These are phyloP conservation scores for Platorchestia sp. DNA, from an alignment of 1,140 invertebrate species.

Conservation along the genomic window DNA sequence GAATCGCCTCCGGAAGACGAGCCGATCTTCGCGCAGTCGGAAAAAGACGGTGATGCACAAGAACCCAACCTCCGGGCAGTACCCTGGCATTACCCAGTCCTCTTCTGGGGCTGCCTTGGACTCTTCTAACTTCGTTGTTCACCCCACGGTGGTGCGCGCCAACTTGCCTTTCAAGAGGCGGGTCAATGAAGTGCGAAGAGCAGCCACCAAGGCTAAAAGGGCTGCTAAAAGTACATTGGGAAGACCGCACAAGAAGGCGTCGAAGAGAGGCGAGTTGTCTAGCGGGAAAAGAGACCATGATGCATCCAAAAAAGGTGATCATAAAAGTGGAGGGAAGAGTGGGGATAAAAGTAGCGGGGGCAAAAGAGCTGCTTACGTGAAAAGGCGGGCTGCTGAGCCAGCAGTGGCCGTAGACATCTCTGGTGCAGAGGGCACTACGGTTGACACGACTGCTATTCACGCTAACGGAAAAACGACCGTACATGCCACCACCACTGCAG, in stretches of 20 bases:
- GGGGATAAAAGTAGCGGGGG: neutral
- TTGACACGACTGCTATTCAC: slow-evolving; percentile 32
- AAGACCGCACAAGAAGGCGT: slow-evolving; percentile 62
- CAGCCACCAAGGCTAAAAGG: slow-evolving; percentile 67
- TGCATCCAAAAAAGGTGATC: slow-evolving; percentile 1
- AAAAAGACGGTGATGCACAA: slow-evolving; percentile 62
- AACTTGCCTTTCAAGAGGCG: slow-evolving; percentile 66
- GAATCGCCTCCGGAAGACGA: neutral
- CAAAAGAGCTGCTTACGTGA: neutral
- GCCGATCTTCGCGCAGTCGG: slow-evolving; percentile 30
- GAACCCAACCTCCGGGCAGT: slow-evolving; percentile 59
- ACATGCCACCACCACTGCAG: slow-evolving; percentile 15
- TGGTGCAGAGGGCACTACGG: slow-evolving; percentile 50
- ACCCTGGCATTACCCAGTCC: slow-evolving; percentile 56
- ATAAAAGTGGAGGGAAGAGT: neutral
- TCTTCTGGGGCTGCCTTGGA: slow-evolving; percentile 59
- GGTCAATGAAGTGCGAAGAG: slow-evolving; percentile 66
- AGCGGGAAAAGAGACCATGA: neutral
- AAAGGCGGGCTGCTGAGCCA: neutral
- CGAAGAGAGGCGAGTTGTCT: slow-evolving; percentile 14
- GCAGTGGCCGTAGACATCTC: neutral
- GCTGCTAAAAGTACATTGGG: slow-evolving; percentile 66
- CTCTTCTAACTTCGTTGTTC: slow-evolving; percentile 63
- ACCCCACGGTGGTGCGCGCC: slow-evolving; percentile 66
- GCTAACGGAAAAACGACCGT: slow-evolving; percentile 44